Evolutionary conservation across 2,888 invertebrate genomes (phyloP), one percentile per base, ranked within the genome.

Genomic region (Athalia rosae): DNA sequence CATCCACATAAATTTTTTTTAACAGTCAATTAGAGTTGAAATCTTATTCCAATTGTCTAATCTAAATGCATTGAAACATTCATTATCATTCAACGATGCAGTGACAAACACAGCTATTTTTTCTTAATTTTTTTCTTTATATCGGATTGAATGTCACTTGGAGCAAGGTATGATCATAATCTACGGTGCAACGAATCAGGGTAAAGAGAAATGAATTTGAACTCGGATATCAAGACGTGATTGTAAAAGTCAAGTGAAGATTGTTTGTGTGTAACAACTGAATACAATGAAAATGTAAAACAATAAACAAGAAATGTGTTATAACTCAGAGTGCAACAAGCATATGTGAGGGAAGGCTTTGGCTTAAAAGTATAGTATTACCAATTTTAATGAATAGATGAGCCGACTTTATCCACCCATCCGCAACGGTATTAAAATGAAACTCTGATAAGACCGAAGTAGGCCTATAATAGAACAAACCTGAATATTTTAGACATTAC

Each of bases 31-130:
- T 62, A n/a, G 50, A 47, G 48, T 11, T 62, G 74, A 74, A 61
- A 59, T 62, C 61, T 62, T 61, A 62, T 61, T 74, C 74, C 48
- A 62, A 62, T 59, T 59, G 61, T 74, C 74, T 74, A 74, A 47
- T 62, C 74, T 74, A 74, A 74, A 74, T 74, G 59, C 61, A 74
- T 61, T 74, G 62, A 62, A 74, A 61, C 50, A 47, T 58, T 73
- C 45, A 4, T 47, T 71, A 58, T 66, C 15, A 66, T 67, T 50
- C 53, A 11, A 13, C 13, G 47, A 67, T 41, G 15, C 48, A 69
- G 43, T 69, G 43, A 53, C 53, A 41, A 53, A 15, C 45, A 11
- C 58, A 71, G 43, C 58, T 71, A 56, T 4, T 71, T 58, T 45
- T 28, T 28, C 15, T 43, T 41, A 6, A 53, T 71, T 71, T 71